Conservation (phyloP, 2,888 invertebrate species). For the Meandrusa payeni region DNA sequence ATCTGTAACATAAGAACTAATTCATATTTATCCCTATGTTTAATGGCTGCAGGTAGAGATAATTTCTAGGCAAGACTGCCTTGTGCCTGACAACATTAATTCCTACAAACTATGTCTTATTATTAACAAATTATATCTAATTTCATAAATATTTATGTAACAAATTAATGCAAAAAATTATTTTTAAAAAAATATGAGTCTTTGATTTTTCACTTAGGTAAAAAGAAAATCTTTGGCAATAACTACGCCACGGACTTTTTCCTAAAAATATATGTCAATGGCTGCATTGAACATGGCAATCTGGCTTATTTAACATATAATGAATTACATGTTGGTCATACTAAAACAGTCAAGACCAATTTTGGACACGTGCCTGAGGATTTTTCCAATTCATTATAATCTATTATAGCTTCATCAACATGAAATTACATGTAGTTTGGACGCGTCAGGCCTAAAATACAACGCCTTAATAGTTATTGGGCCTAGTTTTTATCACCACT, state of each 20-base stretch:
- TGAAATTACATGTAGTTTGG: too few relatives aligned
- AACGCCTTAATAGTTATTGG: too few relatives aligned
- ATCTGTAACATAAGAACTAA: background rate
- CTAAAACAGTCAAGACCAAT: too few relatives aligned
- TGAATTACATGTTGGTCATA: too few relatives aligned
- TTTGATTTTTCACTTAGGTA: constrained; percentile 25
- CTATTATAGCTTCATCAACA: too few relatives aligned
- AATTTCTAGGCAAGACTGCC: constrained; percentile 9
- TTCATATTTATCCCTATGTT: background rate
- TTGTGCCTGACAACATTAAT: background rate
- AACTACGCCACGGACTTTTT: constrained; percentile 13
- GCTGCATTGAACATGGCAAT: too few relatives aligned
- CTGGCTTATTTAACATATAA: too few relatives aligned
- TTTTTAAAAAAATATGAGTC: constrained; percentile 19
- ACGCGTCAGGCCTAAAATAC: too few relatives aligned
- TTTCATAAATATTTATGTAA: constrained; percentile 16
- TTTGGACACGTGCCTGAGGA: too few relatives aligned
- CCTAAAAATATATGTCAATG: too few relatives aligned
- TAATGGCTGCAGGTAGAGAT: background rate
- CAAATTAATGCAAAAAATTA: constrained; percentile 14
- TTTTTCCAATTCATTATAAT: too few relatives aligned
- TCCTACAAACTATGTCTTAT: constrained; percentile 12
- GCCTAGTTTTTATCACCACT: too few relatives aligned
- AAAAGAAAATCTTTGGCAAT: constrained; percentile 25
- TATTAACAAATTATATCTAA: background rate